Evolutionary conservation across 2,113 vertebrate species (phyloP).

Genomic region (Pavo muticus): DNA sequence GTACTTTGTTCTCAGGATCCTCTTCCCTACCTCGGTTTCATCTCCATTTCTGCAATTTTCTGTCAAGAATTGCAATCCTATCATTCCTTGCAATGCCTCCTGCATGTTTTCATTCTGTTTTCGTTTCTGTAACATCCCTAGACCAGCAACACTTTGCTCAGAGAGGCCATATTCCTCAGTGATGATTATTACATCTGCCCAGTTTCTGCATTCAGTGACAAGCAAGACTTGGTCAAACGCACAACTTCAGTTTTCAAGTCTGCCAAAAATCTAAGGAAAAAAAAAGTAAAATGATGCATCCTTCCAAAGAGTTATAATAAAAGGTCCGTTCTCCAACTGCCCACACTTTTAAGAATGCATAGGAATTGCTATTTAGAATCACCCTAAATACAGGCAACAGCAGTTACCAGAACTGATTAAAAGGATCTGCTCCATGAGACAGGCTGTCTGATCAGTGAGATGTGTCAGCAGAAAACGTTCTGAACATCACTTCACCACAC

Average conservation of each 20-base stretch:
- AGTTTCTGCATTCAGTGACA: background rate
- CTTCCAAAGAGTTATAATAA: background rate
- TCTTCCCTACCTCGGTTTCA: background rate
- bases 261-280: background rate
- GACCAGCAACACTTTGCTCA: background rate
- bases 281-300: background rate
- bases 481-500: background rate
- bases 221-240: background rate
- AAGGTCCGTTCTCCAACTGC: background rate
- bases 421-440: background rate
- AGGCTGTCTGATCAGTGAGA: background rate
- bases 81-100: background rate
- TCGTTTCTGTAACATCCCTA: background rate
- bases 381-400: background rate
- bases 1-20: background rate
- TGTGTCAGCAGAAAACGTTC: background rate
- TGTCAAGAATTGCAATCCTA: background rate
- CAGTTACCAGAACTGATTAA: background rate
- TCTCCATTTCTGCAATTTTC: background rate
- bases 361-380: background rate
- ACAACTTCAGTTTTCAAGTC: background rate
- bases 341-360: background rate
- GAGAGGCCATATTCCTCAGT: background rate
- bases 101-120: background rate
- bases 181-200: background rate